A percentile compares a stretch with the other conserved stretches of the same genome.
phyloP scores from a whole-genome alignment of 1,140 invertebrate species.

The Papilio glaucus region DNA sequence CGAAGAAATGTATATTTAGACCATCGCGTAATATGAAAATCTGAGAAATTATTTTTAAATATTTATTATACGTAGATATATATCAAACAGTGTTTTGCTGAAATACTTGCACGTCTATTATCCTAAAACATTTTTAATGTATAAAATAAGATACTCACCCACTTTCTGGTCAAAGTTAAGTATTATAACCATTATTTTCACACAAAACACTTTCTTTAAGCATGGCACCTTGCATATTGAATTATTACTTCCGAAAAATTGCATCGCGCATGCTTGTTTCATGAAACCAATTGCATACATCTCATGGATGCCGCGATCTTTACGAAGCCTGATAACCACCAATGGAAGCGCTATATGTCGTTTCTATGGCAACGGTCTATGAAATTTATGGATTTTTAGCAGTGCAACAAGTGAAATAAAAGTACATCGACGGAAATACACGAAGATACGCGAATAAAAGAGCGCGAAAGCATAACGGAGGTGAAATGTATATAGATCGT shows the following conservation, averaged over 20 bases:
- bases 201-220: neutral
- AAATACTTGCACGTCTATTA: neutral
- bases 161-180: neutral
- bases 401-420: constrained; percentile 16
- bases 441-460: neutral
- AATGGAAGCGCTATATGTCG: constrained; percentile 8
- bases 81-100: neutral
- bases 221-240: neutral
- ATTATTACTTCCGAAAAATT: neutral
- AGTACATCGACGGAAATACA: neutral
- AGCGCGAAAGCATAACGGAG: too few relatives aligned
- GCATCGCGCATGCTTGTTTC: neutral
- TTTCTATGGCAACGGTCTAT: neutral
- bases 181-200: neutral
- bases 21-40: too few relatives aligned
- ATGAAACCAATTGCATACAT: neutral
- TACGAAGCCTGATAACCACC: neutral
- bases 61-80: too few relatives aligned
- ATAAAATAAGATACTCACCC: neutral
- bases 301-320: neutral
- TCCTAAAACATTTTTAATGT: neutral
- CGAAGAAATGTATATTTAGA: too few relatives aligned
- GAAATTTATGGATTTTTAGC: constrained; percentile 19
- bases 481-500: too few relatives aligned
- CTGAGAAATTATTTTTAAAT: too few relatives aligned